Conservation (phyloP, 2,113 vertebrate species). For the Phyllostomus discolor region DNA sequence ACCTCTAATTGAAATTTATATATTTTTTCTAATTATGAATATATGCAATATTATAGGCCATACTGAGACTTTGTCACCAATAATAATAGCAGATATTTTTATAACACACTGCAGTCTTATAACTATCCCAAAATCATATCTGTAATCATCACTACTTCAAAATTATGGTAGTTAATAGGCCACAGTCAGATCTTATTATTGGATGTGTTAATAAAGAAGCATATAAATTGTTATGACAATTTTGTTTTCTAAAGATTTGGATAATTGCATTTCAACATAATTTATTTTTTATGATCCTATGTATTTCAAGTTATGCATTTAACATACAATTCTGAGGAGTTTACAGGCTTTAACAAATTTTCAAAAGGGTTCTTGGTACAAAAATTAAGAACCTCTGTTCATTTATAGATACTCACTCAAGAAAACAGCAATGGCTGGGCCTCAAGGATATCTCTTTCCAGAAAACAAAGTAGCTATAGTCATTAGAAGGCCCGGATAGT, state of each 20-base stretch:
- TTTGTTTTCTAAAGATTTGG: background rate
- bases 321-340: background rate
- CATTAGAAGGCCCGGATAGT: background rate
- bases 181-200: background rate
- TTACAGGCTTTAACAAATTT: background rate
- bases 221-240: background rate
- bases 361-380: background rate
- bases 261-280: background rate
- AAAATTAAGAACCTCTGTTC: background rate
- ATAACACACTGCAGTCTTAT: background rate
- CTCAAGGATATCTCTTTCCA: background rate
- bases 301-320: background rate
- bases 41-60: background rate
- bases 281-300: background rate
- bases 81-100: background rate
- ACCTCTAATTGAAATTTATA: background rate
- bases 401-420: background rate
- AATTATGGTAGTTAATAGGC: background rate
- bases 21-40: background rate
- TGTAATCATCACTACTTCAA: background rate
- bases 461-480: background rate
- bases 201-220: background rate
- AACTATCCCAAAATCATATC: background rate
- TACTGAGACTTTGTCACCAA: background rate
- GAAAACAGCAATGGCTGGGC: background rate